Conservation (phyloP, 2,888 invertebrate species). For the Rhyacophila evoluta region DNA sequence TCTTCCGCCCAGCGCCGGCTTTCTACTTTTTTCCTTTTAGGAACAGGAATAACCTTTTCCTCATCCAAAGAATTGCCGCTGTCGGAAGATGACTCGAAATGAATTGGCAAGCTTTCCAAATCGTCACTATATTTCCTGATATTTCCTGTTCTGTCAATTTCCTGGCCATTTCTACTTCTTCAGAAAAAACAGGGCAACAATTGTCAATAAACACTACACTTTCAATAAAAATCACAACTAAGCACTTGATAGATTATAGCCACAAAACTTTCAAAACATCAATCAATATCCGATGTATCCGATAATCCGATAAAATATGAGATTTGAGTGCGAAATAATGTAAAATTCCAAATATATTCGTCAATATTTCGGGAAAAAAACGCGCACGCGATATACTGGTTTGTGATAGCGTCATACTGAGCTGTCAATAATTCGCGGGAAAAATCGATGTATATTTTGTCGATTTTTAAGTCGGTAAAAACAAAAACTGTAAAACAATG, state of each 20-base stretch:
- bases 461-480: no score
- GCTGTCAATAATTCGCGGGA: no score
- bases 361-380: no score
- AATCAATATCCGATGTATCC: no score
- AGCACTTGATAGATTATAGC: neutral
- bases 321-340: no score
- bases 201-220: neutral
- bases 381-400: no score
- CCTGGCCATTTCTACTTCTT: neutral
- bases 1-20: neutral
- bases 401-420: no score
- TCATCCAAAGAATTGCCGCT: neutral
- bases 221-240: neutral
- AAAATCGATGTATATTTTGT: no score
- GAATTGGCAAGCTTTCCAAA: neutral
- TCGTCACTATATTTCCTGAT: neutral
- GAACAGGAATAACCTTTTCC: neutral
- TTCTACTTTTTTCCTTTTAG: neutral
- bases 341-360: no score
- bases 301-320: no score
- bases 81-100: neutral
- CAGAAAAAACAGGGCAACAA: neutral
- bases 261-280: no score
- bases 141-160: neutral
- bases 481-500: no score